Evolutionary conservation across 2,797 vertebrate genomes (phyloP), one percentile per base, ranked within the genome.

Genomic region (Arrhamphus sclerolepis): DNA sequence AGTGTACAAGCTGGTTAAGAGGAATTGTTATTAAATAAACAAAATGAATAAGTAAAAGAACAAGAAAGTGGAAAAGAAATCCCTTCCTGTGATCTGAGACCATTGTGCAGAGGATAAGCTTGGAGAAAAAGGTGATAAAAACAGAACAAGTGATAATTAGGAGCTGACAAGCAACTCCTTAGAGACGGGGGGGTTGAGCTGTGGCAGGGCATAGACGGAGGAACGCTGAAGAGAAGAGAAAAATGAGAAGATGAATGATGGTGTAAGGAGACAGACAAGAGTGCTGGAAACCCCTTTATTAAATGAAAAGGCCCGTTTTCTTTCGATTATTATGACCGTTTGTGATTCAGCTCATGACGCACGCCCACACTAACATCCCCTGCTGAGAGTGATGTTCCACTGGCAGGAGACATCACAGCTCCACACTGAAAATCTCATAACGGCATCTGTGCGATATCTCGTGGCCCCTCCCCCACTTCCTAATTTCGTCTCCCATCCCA

Each of bases 101-200:
- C 17, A 46, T 40, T 50, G 7, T 26, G 50, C 56, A 14, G 63
- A 75, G 31, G 38, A 65, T 13, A 14, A 62, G 53, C 62, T 50
- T 58, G 55, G 59, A 42, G 54, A 74, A 39, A 63, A 75, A 64
- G 47, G 58, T 55, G 51, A 48, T 61, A 73, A 72, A 74, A 73
- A 69, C 54, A 50, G 60, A 65, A 57, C 26, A 78, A 73, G 78
- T 78, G 84, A 87, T 87, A 88, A 90, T 88, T 89, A 81, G 84
- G 64, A 83, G 80, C 71, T 77, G 82, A 86, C 78, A 72, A 79
- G 69, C 69, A 62, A 67, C 62, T 72, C 57, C 48, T 55, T 46
- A 49, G 42, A 29, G 44, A 39, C 17, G 21, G 50, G 18, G 62
- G 13, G 31, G 46, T 31, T 48, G 22, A 28, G n/a, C 24, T 14